Evolutionary conservation across 2,113 vertebrate genomes (phyloP), one percentile per base, ranked within the genome.

Genomic region (Melanerpes aurifrons): DNA sequence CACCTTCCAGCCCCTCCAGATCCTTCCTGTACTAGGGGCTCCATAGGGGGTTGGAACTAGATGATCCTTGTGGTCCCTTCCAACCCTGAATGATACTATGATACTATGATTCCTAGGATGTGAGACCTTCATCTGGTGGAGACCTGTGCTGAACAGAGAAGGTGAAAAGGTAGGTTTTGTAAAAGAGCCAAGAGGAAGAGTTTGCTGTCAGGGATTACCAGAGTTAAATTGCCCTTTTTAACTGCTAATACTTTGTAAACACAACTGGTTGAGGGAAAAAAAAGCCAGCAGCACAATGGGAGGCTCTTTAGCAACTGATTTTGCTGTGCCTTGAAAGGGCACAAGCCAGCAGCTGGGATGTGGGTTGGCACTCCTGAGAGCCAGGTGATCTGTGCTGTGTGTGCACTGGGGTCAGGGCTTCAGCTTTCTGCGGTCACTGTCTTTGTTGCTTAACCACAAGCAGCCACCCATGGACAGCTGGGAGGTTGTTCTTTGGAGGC

Each of bases 371-470:
- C n/a, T 76, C 73, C 47, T 70, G 75, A 58, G 80, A 50, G 68
- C 24, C 28, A 19, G 2, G 3, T 4, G 40, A 17, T 1, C 0
- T 4, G 8, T 1, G 0, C 1, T 5, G 45, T 63, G 16, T 8
- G 0, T 6, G 50, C 22, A 22, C 28, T 21, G 19, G 47, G 57
- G 62, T 10, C 54, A n/a, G 26, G 7, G 69, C 13, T 66, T 84
- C 48, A 47, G 32, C 7, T 84, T 67, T 43, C 54, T 21, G 3
- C 11, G 54, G 5, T 59, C 79, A 47, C 5, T 40, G 19, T 26
- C 75, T 74, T 63, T 67, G 12, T 15, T 63, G n/a, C 53, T 62
- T 40, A 40, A 45, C 57, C 47, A 28, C 28, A 31, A 11, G 20
- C 21, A 53, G 59, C 14, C 45, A 6, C 32, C 4, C 1, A 14